Percentiles rank a stretch among this genome's conserved stretches.
phyloP scores from a whole-genome alignment of 1,140 invertebrate species.

The Musca domestica region DNA sequence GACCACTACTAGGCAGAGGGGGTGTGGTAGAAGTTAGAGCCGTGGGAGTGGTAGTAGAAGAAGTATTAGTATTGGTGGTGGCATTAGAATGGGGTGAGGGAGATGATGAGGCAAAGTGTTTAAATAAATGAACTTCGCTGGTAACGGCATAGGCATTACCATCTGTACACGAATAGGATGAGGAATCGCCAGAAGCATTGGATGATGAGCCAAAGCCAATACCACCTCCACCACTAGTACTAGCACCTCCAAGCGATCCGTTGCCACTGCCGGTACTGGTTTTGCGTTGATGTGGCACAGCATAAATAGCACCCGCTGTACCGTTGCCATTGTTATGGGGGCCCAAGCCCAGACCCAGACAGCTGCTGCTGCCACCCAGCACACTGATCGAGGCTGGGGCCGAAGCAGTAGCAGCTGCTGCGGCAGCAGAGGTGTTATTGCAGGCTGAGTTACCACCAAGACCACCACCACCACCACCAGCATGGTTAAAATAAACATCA shows the following conservation, averaged over 20 bases:
- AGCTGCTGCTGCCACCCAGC: too few species aligned
- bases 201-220: not conserved
- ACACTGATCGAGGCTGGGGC: too few species aligned
- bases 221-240: not conserved
- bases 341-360: too few species aligned
- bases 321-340: not conserved
- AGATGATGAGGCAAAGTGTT: too few species aligned
- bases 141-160: not conserved
- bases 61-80: not conserved
- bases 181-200: not conserved
- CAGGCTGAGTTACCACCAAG: not conserved
- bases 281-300: conserved; percentile 12
- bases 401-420: too few species aligned
- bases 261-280: conserved; percentile 7
- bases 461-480: conserved; percentile 8
- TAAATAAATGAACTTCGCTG: not conserved
- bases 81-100: too few species aligned
- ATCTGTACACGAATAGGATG: not conserved
- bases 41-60: not conserved
- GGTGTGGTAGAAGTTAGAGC: too few species aligned
- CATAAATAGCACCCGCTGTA: conserved; percentile 1
- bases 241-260: not conserved
- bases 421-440: too few species aligned
- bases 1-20: too few species aligned
- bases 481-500: conserved; percentile 20